Evolutionary conservation across 2,888 invertebrate species (phyloP), one percentile per base, ranked within the genome.

Genomic region (Azorinus chamasolen): DNA sequence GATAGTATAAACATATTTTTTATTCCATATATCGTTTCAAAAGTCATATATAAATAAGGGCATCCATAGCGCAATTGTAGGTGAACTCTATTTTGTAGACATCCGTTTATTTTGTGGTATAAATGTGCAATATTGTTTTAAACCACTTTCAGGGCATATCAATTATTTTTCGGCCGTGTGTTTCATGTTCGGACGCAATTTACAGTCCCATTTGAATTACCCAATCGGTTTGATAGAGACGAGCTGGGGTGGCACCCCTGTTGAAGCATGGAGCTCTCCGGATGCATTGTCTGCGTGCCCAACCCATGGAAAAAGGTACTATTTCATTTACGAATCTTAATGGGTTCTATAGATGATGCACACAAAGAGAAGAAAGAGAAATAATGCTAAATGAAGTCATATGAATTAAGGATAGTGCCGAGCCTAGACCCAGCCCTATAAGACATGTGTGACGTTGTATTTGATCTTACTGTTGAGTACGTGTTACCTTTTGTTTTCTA

Each of bases 161-260:
- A 59, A 76, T 12, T 16, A 59, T 6, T 79, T 75, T 46, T 79
- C 79, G 0, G 79, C 74, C 1, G 62, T 79, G 0, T 79, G 79
- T 58, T 57, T 74, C n/a, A 22, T 79, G 51, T 79, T 71, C 43
- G 79, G 63, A 14, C 53, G 68, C 18, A 68, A 79, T 16, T 22
- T 79, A 10, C 55, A 71, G 10, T 57, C 63, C 12, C 58, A 66
- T 37, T 48, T 79, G 16, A 66, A 68, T 18, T 53, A 71, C 8
- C 79, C 79, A 20, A 79, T 79, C 22, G 79, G 79, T 45, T 41
- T 79, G 39, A 63, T 79, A 2, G 64, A 75, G 22, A 53, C 79
- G 0, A 57, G 43, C 10, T 75, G 68, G 68, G 79, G 79, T 22
- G 79, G 79, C n/a, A 75, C 79, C 2, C 18, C 66, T 1, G 64